Evolutionary conservation across 2,888 invertebrate species (phyloP), one percentile per base, ranked within the genome.

Genomic region (Chironomus riparius): DNA sequence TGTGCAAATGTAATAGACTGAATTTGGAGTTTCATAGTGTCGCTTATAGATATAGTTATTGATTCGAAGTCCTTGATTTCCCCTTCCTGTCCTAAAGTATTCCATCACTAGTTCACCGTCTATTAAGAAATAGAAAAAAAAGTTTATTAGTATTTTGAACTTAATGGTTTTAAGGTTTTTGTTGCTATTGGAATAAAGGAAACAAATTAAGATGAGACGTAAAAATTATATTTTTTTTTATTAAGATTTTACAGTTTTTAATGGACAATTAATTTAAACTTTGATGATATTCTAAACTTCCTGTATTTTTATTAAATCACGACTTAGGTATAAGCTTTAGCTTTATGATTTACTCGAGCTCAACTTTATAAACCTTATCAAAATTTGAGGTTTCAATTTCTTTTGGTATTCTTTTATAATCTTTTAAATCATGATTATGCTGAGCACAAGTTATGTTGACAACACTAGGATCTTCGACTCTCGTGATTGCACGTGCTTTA

Each of bases 401-500:
- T 18, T 15, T 24, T 4, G 68, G 69, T 2, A 56, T n/a, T 56
- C 38, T 76, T 47, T 56, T 76, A 56, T 76, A 76, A 38, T 47
- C 69, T 15, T 69, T n/a, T 1, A 28, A n/a, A 6, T 12, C 22
- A 22, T 76, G 76, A 69, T 76, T 76, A 22, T 76, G 76, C 5
- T n/a, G 13, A 1, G 48, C 47, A n/a, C 22, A 21, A 18, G 68
- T 76, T 5, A 76, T 38, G 10, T 18, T n/a, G 3, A 76, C 38
- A 18, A n/a, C 15, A 7, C 13, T 13, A 15, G 76, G 76, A 68
- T 78, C 69, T 15, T 78, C 65, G 12, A 61, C 13, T 73, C 69
- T 77, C 2, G 79, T 78, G 21, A 78, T 77, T 1, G 77, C 78
- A 24, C 78, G 70, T 10, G 78, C 78, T 5, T 76, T 68, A 69